Evolutionary conservation across 2,113 vertebrate genomes (phyloP).

Genomic region (Corynorhinus townsendii): DNA sequence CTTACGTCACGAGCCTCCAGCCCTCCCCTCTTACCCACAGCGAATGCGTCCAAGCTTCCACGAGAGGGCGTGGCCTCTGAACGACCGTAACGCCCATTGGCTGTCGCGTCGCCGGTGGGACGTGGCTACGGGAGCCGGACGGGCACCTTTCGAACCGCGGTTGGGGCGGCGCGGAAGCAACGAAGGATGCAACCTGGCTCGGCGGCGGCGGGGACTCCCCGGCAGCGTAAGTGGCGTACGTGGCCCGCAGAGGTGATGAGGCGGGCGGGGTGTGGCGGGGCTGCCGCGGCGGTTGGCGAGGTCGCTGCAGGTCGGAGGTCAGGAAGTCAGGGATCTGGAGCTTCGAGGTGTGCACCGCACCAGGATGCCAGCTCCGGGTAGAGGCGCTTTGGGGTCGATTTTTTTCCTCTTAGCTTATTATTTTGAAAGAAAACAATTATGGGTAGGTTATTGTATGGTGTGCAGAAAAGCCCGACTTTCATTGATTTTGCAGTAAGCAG

Average conservation of each 20-base stretch:
- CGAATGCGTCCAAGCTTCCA: background rate
- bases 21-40: background rate
- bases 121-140: constrained; percentile 66
- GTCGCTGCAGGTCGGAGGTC: constrained; percentile 40
- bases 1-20: background rate
- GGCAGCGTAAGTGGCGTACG: constrained; percentile 75
- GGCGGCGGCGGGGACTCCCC: constrained; percentile 58
- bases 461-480: background rate
- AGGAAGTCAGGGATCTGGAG: background rate
- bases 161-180: background rate
- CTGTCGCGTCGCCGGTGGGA: background rate
- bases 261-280: background rate
- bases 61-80: background rate
- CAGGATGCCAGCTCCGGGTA: constrained; percentile 44
- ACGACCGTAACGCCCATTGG: background rate
- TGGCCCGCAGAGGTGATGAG: background rate
- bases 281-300: background rate
- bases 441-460: background rate
- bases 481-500: constrained; percentile 42
- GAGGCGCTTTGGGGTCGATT: background rate
- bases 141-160: background rate
- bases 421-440: background rate
- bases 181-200: constrained; percentile 43
- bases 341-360: background rate
- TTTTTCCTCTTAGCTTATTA: background rate